Percentiles rank a stretch among this genome's conserved stretches.
phyloP scores from a whole-genome alignment of 2,797 vertebrate species.

The Corythornis leucogaster region DNA sequence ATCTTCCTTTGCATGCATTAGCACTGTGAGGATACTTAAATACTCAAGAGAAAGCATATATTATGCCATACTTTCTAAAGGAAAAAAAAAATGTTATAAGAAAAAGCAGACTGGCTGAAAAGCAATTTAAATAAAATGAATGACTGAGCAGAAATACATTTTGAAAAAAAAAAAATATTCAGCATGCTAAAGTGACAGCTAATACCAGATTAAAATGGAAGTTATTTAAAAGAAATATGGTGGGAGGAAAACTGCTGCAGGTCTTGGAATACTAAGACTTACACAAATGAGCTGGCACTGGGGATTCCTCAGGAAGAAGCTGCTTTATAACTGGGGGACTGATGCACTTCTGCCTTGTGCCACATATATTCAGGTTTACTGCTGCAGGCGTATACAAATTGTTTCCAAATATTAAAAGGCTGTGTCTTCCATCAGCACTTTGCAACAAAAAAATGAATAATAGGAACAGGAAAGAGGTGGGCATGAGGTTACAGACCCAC shows the following conservation, averaged over 20 bases:
- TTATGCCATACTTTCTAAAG: not conserved
- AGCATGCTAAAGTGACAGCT: not conserved
- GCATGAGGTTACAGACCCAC: not conserved
- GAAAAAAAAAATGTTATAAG: not conserved
- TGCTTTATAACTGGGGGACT: not conserved
- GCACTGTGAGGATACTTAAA: not conserved
- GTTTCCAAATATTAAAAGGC: not conserved
- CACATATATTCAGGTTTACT: not conserved
- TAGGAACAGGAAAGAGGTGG: not conserved
- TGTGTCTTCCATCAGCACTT: not conserved
- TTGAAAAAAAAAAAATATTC: not conserved
- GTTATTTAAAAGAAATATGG: not conserved
- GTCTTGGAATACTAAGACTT: not conserved
- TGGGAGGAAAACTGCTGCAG: not conserved
- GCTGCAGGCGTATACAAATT: not conserved
- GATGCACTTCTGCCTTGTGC: not conserved
- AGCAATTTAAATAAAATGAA: not conserved
- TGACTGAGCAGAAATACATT: not conserved
- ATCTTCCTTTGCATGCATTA: not conserved
- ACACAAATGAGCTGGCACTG: not conserved
- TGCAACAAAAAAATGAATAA: not conserved
- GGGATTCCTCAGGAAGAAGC: not conserved
- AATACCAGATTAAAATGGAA: not conserved
- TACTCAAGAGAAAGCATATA: not conserved
- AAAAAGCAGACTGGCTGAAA: not conserved